A percentile compares a stretch with the other conserved stretches of the same genome.
phyloP scores from a whole-genome alignment of 2,797 vertebrate genomes.

The Sebastes oblongus region DNA sequence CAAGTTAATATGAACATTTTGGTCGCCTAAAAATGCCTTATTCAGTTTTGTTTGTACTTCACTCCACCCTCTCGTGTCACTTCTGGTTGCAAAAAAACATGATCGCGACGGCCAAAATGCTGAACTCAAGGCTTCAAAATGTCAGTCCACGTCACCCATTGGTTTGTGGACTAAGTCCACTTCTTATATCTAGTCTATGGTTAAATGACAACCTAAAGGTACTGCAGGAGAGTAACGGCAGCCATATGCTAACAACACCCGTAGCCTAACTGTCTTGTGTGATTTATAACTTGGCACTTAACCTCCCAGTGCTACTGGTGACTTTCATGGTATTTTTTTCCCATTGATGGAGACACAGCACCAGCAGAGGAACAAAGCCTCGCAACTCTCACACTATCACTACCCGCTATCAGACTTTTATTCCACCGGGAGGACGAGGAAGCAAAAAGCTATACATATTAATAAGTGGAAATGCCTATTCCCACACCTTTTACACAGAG shows the following conservation, averaged over 20 bases:
- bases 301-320: conserved; percentile 54
- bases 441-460: conserved; percentile 64
- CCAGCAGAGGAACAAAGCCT: conserved; percentile 36
- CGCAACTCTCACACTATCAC: conserved; percentile 8
- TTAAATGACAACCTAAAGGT: conserved; percentile 1
- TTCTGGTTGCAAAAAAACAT: background rate
- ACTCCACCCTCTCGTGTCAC: background rate
- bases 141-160: too few relatives aligned
- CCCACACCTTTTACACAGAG: conserved; percentile 27
- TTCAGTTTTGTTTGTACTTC: accelerated
- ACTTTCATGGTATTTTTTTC: conserved; percentile 46
- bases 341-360: conserved; percentile 15
- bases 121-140: background rate
- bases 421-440: conserved; percentile 39
- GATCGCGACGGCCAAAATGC: background rate
- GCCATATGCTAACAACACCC: conserved; percentile 20
- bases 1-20: too few relatives aligned
- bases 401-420: conserved; percentile 31
- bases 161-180: too few relatives aligned
- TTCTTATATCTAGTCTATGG: background rate
- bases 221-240: background rate
- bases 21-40: too few relatives aligned
- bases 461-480: conserved; percentile 51
- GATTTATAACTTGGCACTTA: conserved; percentile 69
- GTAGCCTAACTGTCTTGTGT: conserved; percentile 36